phyloP scores from a whole-genome alignment of 2,888 invertebrate species.

The Aspidiotus rigidus region DNA sequence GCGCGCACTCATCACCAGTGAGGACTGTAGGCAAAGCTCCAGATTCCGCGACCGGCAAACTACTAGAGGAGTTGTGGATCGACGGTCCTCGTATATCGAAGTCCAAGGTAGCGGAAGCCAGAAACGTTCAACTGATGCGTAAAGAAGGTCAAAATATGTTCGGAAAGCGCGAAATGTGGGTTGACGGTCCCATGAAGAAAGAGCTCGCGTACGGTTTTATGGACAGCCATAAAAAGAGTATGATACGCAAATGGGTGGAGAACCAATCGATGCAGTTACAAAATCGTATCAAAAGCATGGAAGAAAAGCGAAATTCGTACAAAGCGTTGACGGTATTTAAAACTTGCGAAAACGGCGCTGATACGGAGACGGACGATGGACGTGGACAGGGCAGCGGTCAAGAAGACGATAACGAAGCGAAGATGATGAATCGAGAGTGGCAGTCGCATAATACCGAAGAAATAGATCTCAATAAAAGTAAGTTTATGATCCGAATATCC shows the following conservation, averaged over 20 bases:
- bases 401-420: conserved; percentile 36
- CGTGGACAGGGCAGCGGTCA: conserved; percentile 38
- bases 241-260: conserved; percentile 90
- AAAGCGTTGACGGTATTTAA: conserved; percentile 57
- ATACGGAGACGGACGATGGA: conserved; percentile 36
- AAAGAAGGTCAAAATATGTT: conserved; percentile 33
- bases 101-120: conserved; percentile 69
- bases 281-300: conserved; percentile 1
- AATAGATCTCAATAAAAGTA: background rate
- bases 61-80: conserved; percentile 83
- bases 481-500: background rate
- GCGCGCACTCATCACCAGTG: conserved; percentile 50
- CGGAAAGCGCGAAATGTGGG: conserved; percentile 71
- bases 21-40: conserved; percentile 42
- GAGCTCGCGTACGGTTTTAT: conserved; percentile 63
- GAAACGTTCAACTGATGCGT: conserved; percentile 41
- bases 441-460: background rate
- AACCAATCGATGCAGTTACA: conserved; percentile 72
- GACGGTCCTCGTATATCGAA: conserved; percentile 87
- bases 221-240: conserved; percentile 85
- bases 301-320: conserved; percentile 40
- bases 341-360: conserved; percentile 44
- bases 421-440: background rate
- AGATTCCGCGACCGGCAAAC: conserved; percentile 43
- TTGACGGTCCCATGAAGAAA: conserved; percentile 73